Percentiles rank a stretch among this genome's conserved stretches.
Evolutionary conservation across 2,888 invertebrate genomes (phyloP).

Genomic region (Caenorhabditis virilis): DNA sequence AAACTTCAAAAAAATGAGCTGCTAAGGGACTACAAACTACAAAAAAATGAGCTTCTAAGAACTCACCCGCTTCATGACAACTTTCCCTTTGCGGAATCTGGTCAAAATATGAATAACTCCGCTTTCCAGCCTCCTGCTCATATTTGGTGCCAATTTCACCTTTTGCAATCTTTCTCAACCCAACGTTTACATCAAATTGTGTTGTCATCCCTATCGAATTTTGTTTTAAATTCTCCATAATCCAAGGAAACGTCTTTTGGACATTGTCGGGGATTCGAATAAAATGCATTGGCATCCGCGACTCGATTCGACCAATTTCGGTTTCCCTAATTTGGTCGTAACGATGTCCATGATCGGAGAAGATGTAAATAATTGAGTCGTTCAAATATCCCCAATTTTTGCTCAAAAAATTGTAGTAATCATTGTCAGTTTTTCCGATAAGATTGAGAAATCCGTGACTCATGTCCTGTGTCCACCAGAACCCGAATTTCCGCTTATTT

Average conservation of each 20-base stretch:
- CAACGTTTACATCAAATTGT: constrained; percentile 70
- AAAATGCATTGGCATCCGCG: constrained; percentile 69
- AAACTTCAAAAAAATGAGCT: too few relatives aligned
- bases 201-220: constrained; percentile 69
- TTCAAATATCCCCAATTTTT: constrained; percentile 38
- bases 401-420: constrained; percentile 43
- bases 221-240: constrained; percentile 57
- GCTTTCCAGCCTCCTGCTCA: constrained; percentile 6
- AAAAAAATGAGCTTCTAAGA: too few relatives aligned
- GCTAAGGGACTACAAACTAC: too few relatives aligned
- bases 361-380: constrained; percentile 52
- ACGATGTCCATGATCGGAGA: constrained; percentile 71
- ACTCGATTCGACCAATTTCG: constrained; percentile 70
- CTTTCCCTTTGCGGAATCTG: constrained; percentile 34
- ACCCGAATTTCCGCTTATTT: constrained; percentile 49
- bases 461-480: constrained; percentile 57
- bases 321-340: constrained; percentile 70
- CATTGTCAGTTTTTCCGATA: constrained; percentile 49
- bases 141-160: constrained; percentile 13
- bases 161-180: constrained; percentile 50
- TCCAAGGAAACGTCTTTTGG: constrained; percentile 60
- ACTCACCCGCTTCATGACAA: constrained; percentile 53
- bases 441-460: constrained; percentile 54
- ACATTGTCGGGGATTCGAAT: constrained; percentile 68
- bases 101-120: constrained; percentile 40